These are phyloP conservation scores for Saccostrea echinata DNA, from an alignment of 1,140 invertebrate species.

Conservation along the genomic window DNA sequence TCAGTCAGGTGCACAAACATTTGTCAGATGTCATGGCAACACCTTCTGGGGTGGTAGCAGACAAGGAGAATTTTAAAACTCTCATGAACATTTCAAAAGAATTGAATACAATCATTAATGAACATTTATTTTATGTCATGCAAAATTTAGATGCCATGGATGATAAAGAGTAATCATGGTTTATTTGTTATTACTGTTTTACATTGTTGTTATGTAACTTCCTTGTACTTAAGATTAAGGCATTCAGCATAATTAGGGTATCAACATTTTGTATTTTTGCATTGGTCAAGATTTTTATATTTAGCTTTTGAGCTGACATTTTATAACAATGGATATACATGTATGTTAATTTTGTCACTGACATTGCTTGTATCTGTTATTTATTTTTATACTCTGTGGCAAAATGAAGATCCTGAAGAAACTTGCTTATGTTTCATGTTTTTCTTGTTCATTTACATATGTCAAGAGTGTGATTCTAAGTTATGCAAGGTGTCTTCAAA, in stretches of 20 bases:
- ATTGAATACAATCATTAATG: conserved; percentile 72
- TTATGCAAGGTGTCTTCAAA: no score
- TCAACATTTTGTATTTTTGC: neutral
- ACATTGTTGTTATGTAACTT: neutral
- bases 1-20: conserved; percentile 77
- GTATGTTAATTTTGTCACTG: neutral
- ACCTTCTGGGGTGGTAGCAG: conserved; percentile 73
- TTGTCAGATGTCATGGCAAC: conserved; percentile 76
- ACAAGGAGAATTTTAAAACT: conserved; percentile 75
- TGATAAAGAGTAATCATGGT: neutral
- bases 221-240: neutral
- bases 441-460: no score
- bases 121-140: conserved; percentile 74
- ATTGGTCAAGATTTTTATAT: neutral
- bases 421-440: no score
- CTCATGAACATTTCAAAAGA: conserved; percentile 77
- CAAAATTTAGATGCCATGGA: conserved; percentile 65
- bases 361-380: neutral
- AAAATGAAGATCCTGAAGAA: no score
- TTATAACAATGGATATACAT: neutral
- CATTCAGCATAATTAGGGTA: neutral
- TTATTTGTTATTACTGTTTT: neutral
- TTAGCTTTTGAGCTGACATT: neutral
- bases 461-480: no score
- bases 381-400: neutral